These are phyloP conservation scores for Palythoa heliodiscus DNA, from an alignment of 92 coral and sea anemone species.

Conservation along the genomic window DNA sequence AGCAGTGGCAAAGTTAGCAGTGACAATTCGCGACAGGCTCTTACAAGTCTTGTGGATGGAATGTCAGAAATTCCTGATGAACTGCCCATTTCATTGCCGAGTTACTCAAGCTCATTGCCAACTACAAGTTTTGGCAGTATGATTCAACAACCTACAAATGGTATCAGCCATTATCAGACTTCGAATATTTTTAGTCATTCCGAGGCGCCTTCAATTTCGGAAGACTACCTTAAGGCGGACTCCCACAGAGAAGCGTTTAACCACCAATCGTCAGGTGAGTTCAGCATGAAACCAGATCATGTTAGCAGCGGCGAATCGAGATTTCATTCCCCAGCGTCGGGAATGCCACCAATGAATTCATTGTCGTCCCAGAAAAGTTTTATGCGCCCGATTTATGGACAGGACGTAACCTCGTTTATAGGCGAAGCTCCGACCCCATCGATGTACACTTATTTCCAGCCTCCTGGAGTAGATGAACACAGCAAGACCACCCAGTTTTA, in stretches of 20 bases:
- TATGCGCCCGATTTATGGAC: slow-evolving; percentile 71
- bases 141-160: slow-evolving; percentile 41
- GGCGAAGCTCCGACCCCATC: slow-evolving; percentile 72
- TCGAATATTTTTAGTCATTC: slow-evolving; percentile 53
- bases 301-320: slow-evolving; percentile 57
- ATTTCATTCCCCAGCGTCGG: slow-evolving; percentile 57
- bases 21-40: slow-evolving; percentile 56
- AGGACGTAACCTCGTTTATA: slow-evolving; percentile 67
- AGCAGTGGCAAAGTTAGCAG: slow-evolving; percentile 43
- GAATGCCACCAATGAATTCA: slow-evolving; percentile 44
- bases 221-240: slow-evolving; percentile 57
- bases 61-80: slow-evolving; percentile 81
- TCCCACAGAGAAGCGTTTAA: slow-evolving; percentile 48
- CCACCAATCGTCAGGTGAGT: slow-evolving; percentile 62
- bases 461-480: slow-evolving; percentile 62
- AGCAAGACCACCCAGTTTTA: slow-evolving; percentile 80
- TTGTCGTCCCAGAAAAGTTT: slow-evolving; percentile 63
- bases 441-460: slow-evolving; percentile 81
- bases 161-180: slow-evolving; percentile 49
- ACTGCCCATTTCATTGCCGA: slow-evolving; percentile 64
- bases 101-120: slow-evolving; percentile 34
- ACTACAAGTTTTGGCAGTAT: slow-evolving; percentile 43
- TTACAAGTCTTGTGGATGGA: slow-evolving; percentile 53
- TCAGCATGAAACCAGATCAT: slow-evolving; percentile 64
- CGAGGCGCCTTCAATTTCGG: slow-evolving; percentile 51